phyloP scores from a whole-genome alignment of 2,797 vertebrate species.

The Sebastes trivittatus region DNA sequence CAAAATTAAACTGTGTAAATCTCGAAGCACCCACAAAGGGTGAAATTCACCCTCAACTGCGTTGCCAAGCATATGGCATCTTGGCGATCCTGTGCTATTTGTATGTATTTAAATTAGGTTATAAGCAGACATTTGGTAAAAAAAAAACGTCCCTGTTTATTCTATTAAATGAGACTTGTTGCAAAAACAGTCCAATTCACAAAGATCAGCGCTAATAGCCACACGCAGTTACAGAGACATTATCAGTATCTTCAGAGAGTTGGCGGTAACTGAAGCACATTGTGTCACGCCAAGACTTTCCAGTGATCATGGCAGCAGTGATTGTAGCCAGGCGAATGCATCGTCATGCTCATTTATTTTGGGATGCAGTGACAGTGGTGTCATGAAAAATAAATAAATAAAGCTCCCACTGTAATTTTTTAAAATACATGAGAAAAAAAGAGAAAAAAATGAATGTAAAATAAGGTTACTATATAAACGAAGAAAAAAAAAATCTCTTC shows the following conservation, averaged over 20 bases:
- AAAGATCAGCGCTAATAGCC: neutral
- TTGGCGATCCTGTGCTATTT: neutral
- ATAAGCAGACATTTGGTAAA: neutral
- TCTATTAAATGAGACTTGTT: neutral
- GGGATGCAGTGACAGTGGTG: neutral
- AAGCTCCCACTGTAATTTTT: neutral
- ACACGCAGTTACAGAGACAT: neutral
- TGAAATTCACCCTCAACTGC: neutral
- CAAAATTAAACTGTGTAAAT: neutral
- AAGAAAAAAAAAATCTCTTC: neutral
- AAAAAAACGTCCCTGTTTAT: neutral
- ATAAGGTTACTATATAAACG: neutral
- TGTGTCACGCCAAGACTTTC: too few species aligned
- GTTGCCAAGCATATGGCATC: neutral
- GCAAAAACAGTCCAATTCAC: neutral
- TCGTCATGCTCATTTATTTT: neutral
- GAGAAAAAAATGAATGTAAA: neutral
- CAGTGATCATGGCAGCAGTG: neutral
- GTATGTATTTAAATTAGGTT: neutral
- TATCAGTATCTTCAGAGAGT: neutral
- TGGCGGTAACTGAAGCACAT: too few species aligned
- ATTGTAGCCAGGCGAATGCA: neutral
- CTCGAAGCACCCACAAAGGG: neutral
- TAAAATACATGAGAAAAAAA: neutral
- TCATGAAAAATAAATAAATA: neutral